Conservation (phyloP, 2,888 invertebrate genomes). For the Apamea sordens region DNA sequence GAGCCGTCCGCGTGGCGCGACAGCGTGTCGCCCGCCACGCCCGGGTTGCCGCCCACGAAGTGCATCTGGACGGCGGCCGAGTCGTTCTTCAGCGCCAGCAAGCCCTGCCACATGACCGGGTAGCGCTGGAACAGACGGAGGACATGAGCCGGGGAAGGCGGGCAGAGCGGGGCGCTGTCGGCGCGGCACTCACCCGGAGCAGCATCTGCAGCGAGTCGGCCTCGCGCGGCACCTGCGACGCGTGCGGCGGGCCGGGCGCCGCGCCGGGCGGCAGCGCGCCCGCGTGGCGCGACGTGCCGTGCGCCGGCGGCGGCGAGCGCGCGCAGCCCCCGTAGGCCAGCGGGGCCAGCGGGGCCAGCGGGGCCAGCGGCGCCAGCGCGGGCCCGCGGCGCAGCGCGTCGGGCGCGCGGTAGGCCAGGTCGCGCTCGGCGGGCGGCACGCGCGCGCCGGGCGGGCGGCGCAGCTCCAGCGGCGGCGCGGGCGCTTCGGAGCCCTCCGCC, state of each 20-base stretch:
- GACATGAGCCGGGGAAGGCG: conserved; percentile 11
- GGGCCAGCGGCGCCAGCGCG: conserved; percentile 45
- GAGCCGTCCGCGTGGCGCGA: conserved; percentile 96
- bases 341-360: conserved; percentile 87
- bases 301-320: conserved; percentile 73
- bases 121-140: conserved; percentile 92
- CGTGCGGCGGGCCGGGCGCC: conserved; percentile 90
- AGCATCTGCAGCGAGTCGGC: conserved; percentile 95
- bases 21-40: conserved; percentile 96
- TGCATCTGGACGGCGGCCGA: conserved; percentile 99
- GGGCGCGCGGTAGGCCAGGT: conserved; percentile 85
- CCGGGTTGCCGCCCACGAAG: conserved; percentile 98
- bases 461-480: conserved; percentile 93
- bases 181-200: conserved; percentile 90
- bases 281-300: conserved; percentile 50
- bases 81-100: conserved; percentile 98
- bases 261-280: conserved; percentile 58
- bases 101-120: conserved; percentile 99
- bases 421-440: conserved; percentile 87
- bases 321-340: conserved; percentile 31
- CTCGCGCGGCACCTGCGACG: conserved; percentile 93
- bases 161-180: rapidly evolving
- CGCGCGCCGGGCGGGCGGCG: conserved; percentile 91
- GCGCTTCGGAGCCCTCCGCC: conserved; percentile 91
- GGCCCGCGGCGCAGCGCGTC: conserved; percentile 65